Evolutionary conservation across 2,888 invertebrate genomes (phyloP), one percentile per base, ranked within the genome.

Genomic region (Odiellus spinosus): DNA sequence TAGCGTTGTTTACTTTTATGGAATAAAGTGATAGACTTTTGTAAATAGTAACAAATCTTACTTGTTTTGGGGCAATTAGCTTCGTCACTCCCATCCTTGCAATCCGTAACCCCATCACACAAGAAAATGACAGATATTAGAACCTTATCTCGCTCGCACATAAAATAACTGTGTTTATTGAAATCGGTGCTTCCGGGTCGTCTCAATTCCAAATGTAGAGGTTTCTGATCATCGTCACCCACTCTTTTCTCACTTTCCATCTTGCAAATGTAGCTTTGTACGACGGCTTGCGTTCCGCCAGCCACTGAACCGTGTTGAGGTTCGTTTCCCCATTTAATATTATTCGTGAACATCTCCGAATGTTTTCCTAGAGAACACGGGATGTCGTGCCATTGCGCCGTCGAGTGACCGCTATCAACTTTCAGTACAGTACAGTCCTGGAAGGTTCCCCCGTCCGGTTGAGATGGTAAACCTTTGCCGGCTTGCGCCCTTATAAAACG

Each of bases 351-450:
- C 11, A 47, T 48, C 26, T 48, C 48, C 4, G 50, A 42, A 20
- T 50, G 39, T 36, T 53, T 57, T 11, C 58, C 58, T 18, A 60
- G 44, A 19, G 59, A 60, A 39, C 62, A 62, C 0, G 61, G 61
- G 14, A 62, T 56, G 51, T 62, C 62, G 40, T 62, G 59, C 62
- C 62, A 62, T 49, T 58, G 59, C 15, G 56, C 56, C 1, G 59
- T 61, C 1, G 60, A 58, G 34, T 60, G 58, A 40, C 59, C 53
- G 34, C 56, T 60, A 40, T 56, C 56, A 33, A 61, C 54, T 19
- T 56, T 46, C 4, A 62, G 49, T 40, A 60, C 56, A 5, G 60
- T 60, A 47, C 62, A 62, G 33, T 59, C 58, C 50, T 62, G 62
- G 33, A 59, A 59, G 14, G 56, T 57, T 10, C 59, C 59, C 17